Conservation (phyloP, 2,113 vertebrate species). For the Gobiocypris rarus region DNA sequence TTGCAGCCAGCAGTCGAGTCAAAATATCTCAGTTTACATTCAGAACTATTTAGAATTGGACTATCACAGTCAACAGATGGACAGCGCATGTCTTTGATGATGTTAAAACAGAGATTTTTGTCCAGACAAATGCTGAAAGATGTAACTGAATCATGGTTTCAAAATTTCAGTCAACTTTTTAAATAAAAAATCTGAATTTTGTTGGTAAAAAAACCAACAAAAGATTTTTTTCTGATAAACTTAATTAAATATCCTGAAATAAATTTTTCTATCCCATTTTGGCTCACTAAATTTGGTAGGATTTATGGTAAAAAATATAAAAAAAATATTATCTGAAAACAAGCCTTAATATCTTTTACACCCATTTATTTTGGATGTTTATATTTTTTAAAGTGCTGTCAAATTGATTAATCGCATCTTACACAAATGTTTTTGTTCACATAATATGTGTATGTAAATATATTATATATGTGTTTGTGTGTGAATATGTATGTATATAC, state of each 20-base stretch:
- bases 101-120: background rate
- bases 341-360: background rate
- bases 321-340: background rate
- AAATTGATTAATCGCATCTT: no score
- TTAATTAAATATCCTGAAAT: background rate
- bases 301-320: background rate
- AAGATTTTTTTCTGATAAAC: background rate
- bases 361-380: background rate
- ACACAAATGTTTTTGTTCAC: no score
- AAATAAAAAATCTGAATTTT: no score
- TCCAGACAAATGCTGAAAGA: background rate
- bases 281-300: background rate
- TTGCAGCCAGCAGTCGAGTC: background rate
- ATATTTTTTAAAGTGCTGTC: no score
- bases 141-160: background rate
- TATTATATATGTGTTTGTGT: no score
- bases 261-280: background rate
- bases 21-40: conserved; percentile 8
- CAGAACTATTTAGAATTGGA: background rate
- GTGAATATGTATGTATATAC: no score
- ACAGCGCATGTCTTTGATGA: background rate
- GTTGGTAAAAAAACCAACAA: no score
- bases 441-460: no score
- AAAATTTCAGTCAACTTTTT: background rate
- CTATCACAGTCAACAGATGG: background rate